These are phyloP conservation scores for Anarsia innoxiella DNA, from an alignment of 2,888 invertebrate genomes.

Conservation along the genomic window DNA sequence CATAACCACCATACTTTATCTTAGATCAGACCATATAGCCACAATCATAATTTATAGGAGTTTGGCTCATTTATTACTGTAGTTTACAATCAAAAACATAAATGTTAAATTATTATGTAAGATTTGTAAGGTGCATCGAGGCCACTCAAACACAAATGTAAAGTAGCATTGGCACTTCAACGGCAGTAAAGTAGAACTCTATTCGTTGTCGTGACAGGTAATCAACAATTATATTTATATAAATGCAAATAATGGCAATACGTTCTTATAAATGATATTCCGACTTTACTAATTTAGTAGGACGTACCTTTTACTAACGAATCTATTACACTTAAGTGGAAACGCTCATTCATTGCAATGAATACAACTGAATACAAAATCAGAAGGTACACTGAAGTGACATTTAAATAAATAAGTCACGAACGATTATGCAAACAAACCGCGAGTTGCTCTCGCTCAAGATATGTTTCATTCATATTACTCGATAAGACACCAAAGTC, in stretches of 20 bases:
- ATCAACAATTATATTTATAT: constrained; percentile 54
- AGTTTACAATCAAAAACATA: too few species aligned
- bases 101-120: too few species aligned
- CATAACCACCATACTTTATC: constrained; percentile 34
- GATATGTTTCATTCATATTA: constrained; percentile 14
- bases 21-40: constrained; percentile 12
- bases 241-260: constrained; percentile 74
- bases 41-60: too few species aligned
- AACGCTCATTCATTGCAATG: constrained; percentile 27
- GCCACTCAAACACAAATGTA: neutral
- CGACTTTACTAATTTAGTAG: too few species aligned
- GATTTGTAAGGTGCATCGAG: neutral
- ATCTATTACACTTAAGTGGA: constrained; percentile 37
- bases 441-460: constrained; percentile 4
- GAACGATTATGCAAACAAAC: constrained; percentile 59
- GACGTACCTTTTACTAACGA: too few species aligned
- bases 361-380: constrained; percentile 23
- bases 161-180: constrained; percentile 46
- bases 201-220: constrained; percentile 51
- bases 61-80: too few species aligned
- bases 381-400: constrained; percentile 46
- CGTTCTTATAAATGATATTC: constrained; percentile 25
- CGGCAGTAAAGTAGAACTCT: constrained; percentile 41
- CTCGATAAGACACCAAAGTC: constrained; percentile 17
- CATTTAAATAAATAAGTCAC: constrained; percentile 53